Evolutionary conservation across 1,140 invertebrate genomes (phyloP).

Genomic region (Ceratosolen solmsi): DNA sequence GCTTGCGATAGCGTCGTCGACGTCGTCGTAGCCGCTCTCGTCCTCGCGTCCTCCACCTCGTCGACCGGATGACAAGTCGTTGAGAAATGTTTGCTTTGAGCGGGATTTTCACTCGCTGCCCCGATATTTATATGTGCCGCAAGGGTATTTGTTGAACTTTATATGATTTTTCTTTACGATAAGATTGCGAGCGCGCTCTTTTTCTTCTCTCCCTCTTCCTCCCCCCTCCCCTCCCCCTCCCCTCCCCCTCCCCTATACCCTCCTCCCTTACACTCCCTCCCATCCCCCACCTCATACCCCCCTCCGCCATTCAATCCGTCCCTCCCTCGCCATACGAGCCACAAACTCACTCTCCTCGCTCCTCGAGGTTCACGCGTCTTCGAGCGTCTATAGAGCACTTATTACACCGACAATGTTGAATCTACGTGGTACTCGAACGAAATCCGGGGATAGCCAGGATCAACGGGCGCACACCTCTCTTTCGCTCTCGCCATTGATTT

Average conservation of each 20-base stretch:
- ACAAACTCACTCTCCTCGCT: too few species aligned
- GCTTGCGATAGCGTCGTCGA: slow-evolving; percentile 22
- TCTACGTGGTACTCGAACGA: not conserved
- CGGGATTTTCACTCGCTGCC: not conserved
- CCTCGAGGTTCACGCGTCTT: too few species aligned
- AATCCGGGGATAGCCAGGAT: too few species aligned
- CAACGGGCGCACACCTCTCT: too few species aligned
- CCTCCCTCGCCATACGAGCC: too few species aligned
- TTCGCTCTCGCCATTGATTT: too few species aligned
- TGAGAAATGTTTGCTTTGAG: slow-evolving; percentile 29
- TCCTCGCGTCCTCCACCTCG: not conserved
- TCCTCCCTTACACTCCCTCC: too few species aligned
- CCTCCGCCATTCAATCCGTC: too few species aligned
- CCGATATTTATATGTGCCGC: not conserved
- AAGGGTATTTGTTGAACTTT: slow-evolving; percentile 11
- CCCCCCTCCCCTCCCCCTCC: not conserved
- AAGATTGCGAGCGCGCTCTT: not conserved
- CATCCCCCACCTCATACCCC: too few species aligned
- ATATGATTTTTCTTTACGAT: slow-evolving; percentile 3
- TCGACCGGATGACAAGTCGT: not conserved
- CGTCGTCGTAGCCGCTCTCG: not conserved
- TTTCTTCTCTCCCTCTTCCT: not conserved
- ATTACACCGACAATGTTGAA: not conserved
- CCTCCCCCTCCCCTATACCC: not conserved
- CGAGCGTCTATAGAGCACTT: too few species aligned